Percentiles rank a stretch among this genome's conserved stretches.
Evolutionary conservation across 2,888 invertebrate species (phyloP).

Genomic region (Oxystoma pomonae): DNA sequence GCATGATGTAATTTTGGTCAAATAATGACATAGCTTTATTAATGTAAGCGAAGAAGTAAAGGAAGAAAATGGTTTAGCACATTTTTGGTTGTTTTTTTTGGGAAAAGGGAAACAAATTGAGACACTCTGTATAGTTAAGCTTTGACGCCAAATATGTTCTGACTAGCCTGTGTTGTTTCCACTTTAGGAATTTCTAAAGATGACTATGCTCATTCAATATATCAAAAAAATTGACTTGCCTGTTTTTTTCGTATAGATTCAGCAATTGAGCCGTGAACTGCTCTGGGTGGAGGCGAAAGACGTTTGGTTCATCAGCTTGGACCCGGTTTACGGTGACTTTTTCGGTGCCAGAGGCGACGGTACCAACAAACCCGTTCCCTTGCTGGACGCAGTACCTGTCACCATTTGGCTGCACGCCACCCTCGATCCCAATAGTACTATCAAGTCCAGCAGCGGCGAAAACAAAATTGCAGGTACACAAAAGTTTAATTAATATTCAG

Average conservation of each 20-base stretch:
- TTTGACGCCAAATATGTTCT: too few species aligned
- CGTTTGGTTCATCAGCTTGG: slow-evolving; percentile 83
- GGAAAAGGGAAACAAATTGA: too few species aligned
- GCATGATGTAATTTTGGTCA: too few species aligned
- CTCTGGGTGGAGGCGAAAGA: slow-evolving; percentile 83
- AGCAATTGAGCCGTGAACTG: slow-evolving; percentile 42
- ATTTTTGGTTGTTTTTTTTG: too few species aligned
- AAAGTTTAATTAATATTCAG: too few species aligned
- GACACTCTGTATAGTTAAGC: too few species aligned
- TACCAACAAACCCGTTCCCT: slow-evolving; percentile 68
- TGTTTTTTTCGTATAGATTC: slow-evolving; percentile 33
- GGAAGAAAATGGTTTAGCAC: too few species aligned
- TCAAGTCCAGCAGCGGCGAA: slow-evolving; percentile 25
- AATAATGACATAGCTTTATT: too few species aligned
- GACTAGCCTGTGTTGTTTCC: too few species aligned
- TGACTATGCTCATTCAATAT: too few species aligned
- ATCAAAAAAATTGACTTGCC: not conserved
- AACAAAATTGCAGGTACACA: slow-evolving; percentile 20
- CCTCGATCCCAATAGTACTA: slow-evolving; percentile 46
- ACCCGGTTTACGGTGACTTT: slow-evolving; percentile 93
- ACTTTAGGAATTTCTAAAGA: too few species aligned
- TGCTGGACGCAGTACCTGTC: slow-evolving; percentile 81
- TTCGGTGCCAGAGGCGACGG: slow-evolving; percentile 75
- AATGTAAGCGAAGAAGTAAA: too few species aligned
- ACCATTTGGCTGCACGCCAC: slow-evolving; percentile 74